Conservation (phyloP, 1,140 invertebrate species). For the Drosophila prosaltans region DNA sequence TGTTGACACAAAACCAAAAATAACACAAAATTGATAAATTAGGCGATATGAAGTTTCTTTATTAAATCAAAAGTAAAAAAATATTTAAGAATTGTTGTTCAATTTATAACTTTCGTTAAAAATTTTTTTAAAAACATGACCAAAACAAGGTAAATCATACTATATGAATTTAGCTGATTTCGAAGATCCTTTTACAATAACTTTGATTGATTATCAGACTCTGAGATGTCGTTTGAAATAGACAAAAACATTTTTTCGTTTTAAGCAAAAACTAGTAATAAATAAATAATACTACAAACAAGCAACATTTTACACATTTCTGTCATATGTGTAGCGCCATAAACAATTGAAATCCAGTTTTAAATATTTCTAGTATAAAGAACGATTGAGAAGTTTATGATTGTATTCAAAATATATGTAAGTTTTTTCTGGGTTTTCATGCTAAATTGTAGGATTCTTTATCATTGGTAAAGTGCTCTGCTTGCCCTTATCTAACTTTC, state of each 20-base stretch:
- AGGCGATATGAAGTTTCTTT: neutral
- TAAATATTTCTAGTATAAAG: neutral
- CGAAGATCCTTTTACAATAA: no score
- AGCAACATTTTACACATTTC: no score
- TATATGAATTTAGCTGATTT: no score
- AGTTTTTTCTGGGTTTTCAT: neutral
- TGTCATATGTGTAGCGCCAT: neutral
- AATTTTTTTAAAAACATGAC: no score
- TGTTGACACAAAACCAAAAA: constrained; percentile 36
- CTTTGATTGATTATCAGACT: no score
- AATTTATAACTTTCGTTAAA: neutral
- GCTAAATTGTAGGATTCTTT: constrained; percentile 8
- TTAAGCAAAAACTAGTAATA: no score
- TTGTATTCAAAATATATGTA: neutral
- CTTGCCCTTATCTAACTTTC: constrained; percentile 7
- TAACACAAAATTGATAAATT: neutral
- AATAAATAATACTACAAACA: no score
- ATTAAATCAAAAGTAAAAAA: neutral
- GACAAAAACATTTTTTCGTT: no score
- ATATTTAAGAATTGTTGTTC: neutral
- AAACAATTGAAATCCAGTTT: constrained; percentile 7
- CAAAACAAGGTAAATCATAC: no score
- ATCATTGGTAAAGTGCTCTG: constrained; percentile 1
- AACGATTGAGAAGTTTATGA: neutral
- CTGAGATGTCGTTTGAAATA: no score